These are phyloP conservation scores for Epicampocera succincta DNA, from an alignment of 2,888 invertebrate species.

Conservation along the genomic window DNA sequence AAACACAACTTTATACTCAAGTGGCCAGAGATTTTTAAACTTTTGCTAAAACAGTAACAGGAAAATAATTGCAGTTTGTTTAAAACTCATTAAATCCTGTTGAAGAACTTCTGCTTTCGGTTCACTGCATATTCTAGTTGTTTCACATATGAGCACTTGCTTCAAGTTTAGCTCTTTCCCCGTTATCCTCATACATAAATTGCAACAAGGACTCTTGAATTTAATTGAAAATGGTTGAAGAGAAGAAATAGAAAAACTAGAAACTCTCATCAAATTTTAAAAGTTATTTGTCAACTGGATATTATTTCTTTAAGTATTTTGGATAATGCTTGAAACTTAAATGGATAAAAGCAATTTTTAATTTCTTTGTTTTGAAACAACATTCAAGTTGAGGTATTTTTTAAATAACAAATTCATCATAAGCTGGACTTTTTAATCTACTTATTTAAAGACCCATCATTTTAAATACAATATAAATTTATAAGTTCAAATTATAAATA, in stretches of 20 bases:
- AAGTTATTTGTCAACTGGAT: slow-evolving; percentile 31
- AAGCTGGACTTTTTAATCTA: too few species aligned
- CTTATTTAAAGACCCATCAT: too few species aligned
- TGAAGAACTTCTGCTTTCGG: background rate
- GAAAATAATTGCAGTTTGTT: slow-evolving; percentile 20
- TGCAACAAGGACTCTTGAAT: background rate
- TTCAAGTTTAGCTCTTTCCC: background rate
- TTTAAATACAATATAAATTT: too few species aligned
- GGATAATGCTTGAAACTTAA: slow-evolving; percentile 7
- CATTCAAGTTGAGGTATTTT: too few species aligned
- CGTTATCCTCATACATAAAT: background rate
- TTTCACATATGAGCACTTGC: slow-evolving; percentile 7
- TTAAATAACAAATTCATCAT: too few species aligned
- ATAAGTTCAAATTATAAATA: too few species aligned
- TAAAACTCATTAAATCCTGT: background rate
- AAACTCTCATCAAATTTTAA: slow-evolving; percentile 25
- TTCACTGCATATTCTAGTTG: background rate
- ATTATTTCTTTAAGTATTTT: slow-evolving; percentile 5
- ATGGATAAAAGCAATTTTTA: background rate
- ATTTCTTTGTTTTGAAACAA: too few species aligned
- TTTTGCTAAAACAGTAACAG: slow-evolving; percentile 15
- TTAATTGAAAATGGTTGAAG: slow-evolving; percentile 9
- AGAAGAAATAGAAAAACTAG: background rate
- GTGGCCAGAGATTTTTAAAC: slow-evolving; percentile 35
- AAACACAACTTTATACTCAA: slow-evolving; percentile 3